Evolutionary conservation across 2,888 invertebrate species (phyloP), one percentile per base, ranked within the genome.

Genomic region (Calameuta idolon): DNA sequence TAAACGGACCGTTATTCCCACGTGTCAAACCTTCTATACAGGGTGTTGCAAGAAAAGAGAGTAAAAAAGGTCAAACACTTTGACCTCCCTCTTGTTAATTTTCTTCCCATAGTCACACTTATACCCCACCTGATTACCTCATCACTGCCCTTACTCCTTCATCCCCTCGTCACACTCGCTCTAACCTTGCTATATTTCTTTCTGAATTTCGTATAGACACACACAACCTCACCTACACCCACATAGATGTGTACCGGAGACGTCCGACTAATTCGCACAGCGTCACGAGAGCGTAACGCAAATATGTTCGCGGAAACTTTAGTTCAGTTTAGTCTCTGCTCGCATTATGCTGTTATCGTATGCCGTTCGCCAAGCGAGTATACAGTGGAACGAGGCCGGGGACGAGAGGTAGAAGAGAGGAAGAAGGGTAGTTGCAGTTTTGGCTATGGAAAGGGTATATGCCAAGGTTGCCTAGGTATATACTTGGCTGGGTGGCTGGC

Each of bases 301-400:
- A 81, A 78, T 81, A 75, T 75, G 35, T 78, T 79, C 69, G 40
- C 34, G 69, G 74, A 81, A 79, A 81, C 77, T 79, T 76, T 73
- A 69, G 69, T 75, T 75, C 55, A 69, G 73, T 76, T 78, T 73
- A 78, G 76, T 80, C 77, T 74, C 55, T 77, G 74, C 75, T 77
- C 74, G 75, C 74, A 76, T 78, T 80, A 76, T 55, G 40, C 40
- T 23, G 40, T 55, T 55, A 55, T 55, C 40, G 40, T 55, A 55
- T 15, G 40, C 23, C 40, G 40, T 55, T 55, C 40, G 40, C 40
- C 40, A 55, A 9, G 23, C 40, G 23, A 55, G 40, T 55, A 55
- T 15, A 55, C 15, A 23, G 23, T 23, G 9, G 40, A 3, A 35
- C 35, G 35, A 12, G 40, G 23, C 5, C 23, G 40, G 23, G 23